Evolutionary conservation across 1,140 invertebrate species (phyloP).

Genomic region (Neoseiulus cucumeris): DNA sequence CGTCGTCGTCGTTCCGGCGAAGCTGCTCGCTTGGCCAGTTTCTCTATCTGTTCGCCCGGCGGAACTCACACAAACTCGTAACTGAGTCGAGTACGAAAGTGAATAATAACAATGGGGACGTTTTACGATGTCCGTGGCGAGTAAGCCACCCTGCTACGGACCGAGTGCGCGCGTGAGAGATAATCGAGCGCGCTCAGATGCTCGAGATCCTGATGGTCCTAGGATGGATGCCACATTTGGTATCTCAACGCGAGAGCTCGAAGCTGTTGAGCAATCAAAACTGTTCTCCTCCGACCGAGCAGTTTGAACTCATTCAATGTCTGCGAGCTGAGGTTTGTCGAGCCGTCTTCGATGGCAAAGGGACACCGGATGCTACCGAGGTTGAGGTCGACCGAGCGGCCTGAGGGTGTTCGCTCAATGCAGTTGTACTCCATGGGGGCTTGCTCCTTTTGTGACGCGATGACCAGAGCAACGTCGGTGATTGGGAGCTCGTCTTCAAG

Average conservation of each 20-base stretch:
- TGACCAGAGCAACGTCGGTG: constrained; percentile 78
- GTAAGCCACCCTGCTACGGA: too few relatives aligned
- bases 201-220: too few relatives aligned
- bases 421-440: constrained; percentile 56
- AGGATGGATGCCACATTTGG: too few relatives aligned
- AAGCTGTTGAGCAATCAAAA: not conserved
- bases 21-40: too few relatives aligned
- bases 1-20: too few relatives aligned
- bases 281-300: not conserved
- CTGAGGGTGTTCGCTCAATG: constrained; percentile 64
- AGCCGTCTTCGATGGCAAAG: constrained; percentile 73
- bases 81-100: too few relatives aligned
- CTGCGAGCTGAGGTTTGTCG: constrained; percentile 86
- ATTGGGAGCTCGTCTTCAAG: constrained; percentile 58
- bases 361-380: constrained; percentile 79
- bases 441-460: constrained; percentile 63
- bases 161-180: not conserved
- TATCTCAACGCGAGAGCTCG: not conserved
- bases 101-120: too few relatives aligned
- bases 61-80: not conserved
- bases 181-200: too few relatives aligned
- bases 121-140: too few relatives aligned
- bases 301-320: constrained; percentile 57
- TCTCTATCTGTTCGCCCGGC: not conserved
- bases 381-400: constrained; percentile 76